Percentiles rank a stretch among this genome's conserved stretches.
Conservation (phyloP, 1,140 invertebrate species). For the Bombus balteatus region DNA sequence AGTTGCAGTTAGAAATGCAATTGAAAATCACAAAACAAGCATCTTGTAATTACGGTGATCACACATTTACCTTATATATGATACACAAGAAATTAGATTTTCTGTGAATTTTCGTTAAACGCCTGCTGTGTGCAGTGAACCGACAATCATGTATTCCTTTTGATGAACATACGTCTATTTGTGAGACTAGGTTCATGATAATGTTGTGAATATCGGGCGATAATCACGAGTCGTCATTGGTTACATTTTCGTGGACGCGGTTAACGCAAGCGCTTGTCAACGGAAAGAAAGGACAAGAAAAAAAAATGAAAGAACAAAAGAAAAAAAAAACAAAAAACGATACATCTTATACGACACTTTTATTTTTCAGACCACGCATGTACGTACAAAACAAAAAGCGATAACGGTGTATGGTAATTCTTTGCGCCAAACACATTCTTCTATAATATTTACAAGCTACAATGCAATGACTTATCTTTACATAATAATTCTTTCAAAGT, state of each 20-base stretch:
- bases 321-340: neutral
- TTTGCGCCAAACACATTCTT: neutral
- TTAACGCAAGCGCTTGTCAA: neutral
- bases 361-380: constrained; percentile 42
- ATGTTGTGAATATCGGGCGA: constrained; percentile 1
- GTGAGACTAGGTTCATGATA: neutral
- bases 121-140: constrained; percentile 68
- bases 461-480: neutral
- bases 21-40: constrained; percentile 58
- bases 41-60: constrained; percentile 49
- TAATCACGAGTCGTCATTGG: neutral
- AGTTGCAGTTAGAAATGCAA: constrained; percentile 41
- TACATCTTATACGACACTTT: constrained; percentile 36
- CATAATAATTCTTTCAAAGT: neutral
- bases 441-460: constrained; percentile 10
- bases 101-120: constrained; percentile 27
- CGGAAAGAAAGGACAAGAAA: constrained; percentile 3
- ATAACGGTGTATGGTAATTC: neutral
- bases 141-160: constrained; percentile 75
- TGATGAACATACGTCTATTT: constrained; percentile 5
- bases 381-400: constrained; percentile 5
- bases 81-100: constrained; percentile 5
- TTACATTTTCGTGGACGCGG: neutral
- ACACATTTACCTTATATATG: constrained; percentile 19
- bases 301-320: neutral